Base-by-base conservation (phyloP, 1,140 invertebrate species). In the Pteromalus puparum region DNA sequence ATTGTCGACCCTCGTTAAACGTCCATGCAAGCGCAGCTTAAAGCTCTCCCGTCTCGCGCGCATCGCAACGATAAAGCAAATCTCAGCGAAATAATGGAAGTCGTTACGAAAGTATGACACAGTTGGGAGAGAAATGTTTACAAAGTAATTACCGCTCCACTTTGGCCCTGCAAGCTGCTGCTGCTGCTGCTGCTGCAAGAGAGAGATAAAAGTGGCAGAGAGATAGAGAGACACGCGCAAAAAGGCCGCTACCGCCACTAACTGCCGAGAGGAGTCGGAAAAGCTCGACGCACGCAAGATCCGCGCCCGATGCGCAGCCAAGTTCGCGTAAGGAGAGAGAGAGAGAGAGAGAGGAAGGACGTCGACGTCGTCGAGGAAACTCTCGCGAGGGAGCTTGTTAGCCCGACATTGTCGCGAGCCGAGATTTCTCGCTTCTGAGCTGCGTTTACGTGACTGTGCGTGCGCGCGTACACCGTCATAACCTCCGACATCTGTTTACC, bases 111-210 rank as follows among this genome's bases (percentile, higher is more conserved):
- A 78, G 48, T 61, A 80, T 68, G 73, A 48, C 78, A 73, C 30
- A 73, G 70, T 73, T 73, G 34, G 21, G 61, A 38, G 61, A 61
- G 79, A 74, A 75, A 74, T 42, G 77, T 79, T 79, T 68, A 67
- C 61, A 68, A 68, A 68, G 77, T 79, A 79, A 79, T 79, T 79
- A 79, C 67, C 15, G 61, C 28, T 68, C n/a, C 53, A 68, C 30
- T 79, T 68, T 67, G 21, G 21, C 18, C 53, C 48, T 53, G 13
- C 48, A 18, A 53, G 18, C 48, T 53, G 48, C 48, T 53, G 13
- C 18, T 61, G 53, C 6, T n/a, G 18, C 48, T 53, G 48, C 48
- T 53, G 13, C 18, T 61, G 53, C 6, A n/a, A n/a, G 18, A 61
- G 21, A 6, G 34, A 74, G 34, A 74, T 38, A 74, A 74, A 74